phyloP scores from a whole-genome alignment of 2,113 vertebrate species.

The Pyxicephalus adspersus region DNA sequence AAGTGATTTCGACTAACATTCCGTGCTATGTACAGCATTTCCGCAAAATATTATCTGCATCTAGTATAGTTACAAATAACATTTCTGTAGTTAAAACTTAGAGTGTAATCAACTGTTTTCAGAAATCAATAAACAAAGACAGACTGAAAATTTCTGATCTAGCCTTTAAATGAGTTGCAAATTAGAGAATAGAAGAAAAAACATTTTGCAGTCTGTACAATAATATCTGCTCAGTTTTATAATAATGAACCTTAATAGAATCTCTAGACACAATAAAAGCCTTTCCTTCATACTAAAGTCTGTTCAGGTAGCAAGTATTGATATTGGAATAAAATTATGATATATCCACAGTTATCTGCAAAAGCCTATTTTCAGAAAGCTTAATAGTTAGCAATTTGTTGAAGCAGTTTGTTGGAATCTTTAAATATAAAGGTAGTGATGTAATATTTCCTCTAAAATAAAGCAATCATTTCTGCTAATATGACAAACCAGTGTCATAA shows the following conservation, averaged over 20 bases:
- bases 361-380: constrained; percentile 19
- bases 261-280: constrained; percentile 28
- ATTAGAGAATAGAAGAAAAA: background rate
- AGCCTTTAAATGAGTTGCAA: too few relatives aligned
- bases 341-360: constrained; percentile 25
- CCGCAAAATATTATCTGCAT: too few relatives aligned
- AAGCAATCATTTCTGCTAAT: constrained; percentile 8
- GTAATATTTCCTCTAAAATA: background rate
- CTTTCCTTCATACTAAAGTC: constrained; percentile 26
- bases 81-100: too few relatives aligned
- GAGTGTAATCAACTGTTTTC: too few relatives aligned
- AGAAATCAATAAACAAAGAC: too few relatives aligned
- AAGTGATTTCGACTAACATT: too few relatives aligned
- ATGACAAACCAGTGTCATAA: constrained; percentile 25
- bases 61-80: too few relatives aligned
- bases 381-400: constrained; percentile 28
- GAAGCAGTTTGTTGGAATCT: constrained; percentile 9
- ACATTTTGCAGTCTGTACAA: constrained; percentile 22
- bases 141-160: too few relatives aligned
- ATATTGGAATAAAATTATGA: constrained; percentile 7
- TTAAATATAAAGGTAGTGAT: constrained; percentile 30
- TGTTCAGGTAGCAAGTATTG: constrained; percentile 25
- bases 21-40: too few relatives aligned
- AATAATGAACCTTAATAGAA: constrained; percentile 5
- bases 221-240: constrained; percentile 8